Evolutionary conservation across 2,888 invertebrate species (phyloP).

Genomic region (Nomada hirtipes): DNA sequence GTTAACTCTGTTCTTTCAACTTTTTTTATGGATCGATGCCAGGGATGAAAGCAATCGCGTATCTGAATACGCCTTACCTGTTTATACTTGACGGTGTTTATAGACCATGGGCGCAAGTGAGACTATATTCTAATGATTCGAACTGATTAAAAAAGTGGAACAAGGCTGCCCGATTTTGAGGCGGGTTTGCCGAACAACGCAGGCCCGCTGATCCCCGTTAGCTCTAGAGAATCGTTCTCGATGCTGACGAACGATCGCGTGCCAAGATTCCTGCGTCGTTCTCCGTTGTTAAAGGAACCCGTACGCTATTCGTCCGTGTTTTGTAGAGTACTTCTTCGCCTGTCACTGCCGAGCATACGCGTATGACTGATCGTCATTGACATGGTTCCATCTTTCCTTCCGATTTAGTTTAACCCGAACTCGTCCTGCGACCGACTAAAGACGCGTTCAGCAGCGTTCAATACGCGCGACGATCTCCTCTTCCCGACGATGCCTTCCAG

Average conservation of each 20-base stretch:
- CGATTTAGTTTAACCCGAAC: slow-evolving; percentile 3
- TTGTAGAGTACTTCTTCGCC: slow-evolving; percentile 37
- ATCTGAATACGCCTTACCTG: slow-evolving; percentile 4
- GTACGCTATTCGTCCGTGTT: slow-evolving; percentile 58
- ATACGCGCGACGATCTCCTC: slow-evolving; percentile 20
- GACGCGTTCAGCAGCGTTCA: neutral
- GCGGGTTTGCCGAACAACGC: slow-evolving; percentile 14
- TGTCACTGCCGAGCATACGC: slow-evolving; percentile 21
- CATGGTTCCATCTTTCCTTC: slow-evolving; percentile 7
- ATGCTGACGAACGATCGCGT: slow-evolving; percentile 27
- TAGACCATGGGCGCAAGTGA: neutral
- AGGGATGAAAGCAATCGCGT: neutral
- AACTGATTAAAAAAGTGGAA: slow-evolving; percentile 1
- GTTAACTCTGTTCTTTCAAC: neutral
- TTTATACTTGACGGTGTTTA: neutral
- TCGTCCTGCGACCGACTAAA: slow-evolving; percentile 23
- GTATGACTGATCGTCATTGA: slow-evolving; percentile 7
- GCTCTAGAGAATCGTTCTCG: slow-evolving; percentile 36
- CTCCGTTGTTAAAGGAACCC: slow-evolving; percentile 46
- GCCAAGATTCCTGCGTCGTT: slow-evolving; percentile 45
- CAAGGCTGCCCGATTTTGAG: slow-evolving; percentile 6
- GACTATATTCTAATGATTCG: neutral
- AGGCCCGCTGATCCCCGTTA: slow-evolving; percentile 13
- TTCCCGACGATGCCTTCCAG: slow-evolving; percentile 23
- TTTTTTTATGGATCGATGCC: slow-evolving; percentile 1